Percentiles rank a stretch among this genome's conserved stretches.
phyloP scores from a whole-genome alignment of 2,888 invertebrate species.

The Fabriciana adippe region DNA sequence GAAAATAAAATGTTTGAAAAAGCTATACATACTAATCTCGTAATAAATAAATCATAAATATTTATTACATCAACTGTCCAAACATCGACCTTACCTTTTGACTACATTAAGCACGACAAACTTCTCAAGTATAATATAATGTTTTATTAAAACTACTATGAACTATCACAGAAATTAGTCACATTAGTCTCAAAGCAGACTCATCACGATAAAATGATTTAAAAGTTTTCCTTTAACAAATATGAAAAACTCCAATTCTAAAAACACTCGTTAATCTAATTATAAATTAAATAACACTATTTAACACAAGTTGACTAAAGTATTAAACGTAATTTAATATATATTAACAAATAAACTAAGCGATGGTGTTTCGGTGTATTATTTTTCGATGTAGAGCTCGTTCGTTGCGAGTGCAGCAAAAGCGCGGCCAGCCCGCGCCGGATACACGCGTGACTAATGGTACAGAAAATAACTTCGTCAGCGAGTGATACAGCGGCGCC shows the following conservation, averaged over 20 bases:
- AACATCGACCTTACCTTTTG: not conserved
- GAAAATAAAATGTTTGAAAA: no score
- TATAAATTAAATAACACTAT: not conserved
- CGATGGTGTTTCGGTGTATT: constrained; percentile 18
- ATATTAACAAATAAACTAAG: constrained; percentile 5
- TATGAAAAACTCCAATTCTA: not conserved
- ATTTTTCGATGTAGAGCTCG: constrained; percentile 41
- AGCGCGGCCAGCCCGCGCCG: constrained; percentile 66
- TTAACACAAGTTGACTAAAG: no score
- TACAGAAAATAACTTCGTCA: constrained; percentile 81
- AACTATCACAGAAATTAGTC: constrained; percentile 28
- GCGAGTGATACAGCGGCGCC: constrained; percentile 70
- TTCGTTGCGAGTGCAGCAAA: constrained; percentile 37
- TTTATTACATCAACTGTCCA: no score
- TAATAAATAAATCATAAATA: no score
- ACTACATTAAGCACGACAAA: constrained; percentile 13
- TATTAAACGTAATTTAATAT: constrained; percentile 5
- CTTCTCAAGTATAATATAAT: not conserved
- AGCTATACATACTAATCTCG: no score
- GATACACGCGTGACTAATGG: constrained; percentile 80
- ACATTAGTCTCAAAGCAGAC: constrained; percentile 15
- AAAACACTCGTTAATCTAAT: not conserved
- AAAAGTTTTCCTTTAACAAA: constrained; percentile 21
- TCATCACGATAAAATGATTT: constrained; percentile 24
- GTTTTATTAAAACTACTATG: not conserved